These are phyloP conservation scores for Leptestheria dahalacensis DNA, from an alignment of 1,140 invertebrate genomes.

Conservation along the genomic window DNA sequence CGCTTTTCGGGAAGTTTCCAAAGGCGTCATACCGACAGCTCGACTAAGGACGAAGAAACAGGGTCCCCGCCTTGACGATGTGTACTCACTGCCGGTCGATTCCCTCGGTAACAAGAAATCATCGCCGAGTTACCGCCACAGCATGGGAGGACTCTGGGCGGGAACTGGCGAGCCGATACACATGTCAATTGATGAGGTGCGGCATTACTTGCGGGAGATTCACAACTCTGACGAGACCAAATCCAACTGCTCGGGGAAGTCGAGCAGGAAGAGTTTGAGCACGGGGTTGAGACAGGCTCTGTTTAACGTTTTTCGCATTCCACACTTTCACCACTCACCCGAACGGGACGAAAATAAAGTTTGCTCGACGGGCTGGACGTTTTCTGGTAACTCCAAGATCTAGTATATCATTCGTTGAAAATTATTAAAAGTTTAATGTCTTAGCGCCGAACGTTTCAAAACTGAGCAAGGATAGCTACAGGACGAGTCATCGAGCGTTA, in stretches of 20 bases:
- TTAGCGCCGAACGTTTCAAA: neutral
- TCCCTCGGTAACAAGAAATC: neutral
- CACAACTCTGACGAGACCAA: slow-evolving; percentile 3
- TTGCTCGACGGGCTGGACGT: slow-evolving; percentile 11
- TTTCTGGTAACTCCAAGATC: no score
- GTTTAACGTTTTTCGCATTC: slow-evolving; percentile 12
- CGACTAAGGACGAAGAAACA: neutral
- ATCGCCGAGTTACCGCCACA: neutral
- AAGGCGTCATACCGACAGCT: neutral
- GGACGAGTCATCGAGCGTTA: slow-evolving; percentile 3
- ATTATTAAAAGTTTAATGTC: no score
- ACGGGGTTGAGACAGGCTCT: slow-evolving; percentile 7
- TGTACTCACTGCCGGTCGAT: slow-evolving; percentile 6
- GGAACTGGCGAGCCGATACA: slow-evolving; percentile 50
- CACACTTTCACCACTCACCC: neutral
- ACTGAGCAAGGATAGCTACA: neutral
- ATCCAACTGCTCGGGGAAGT: neutral
- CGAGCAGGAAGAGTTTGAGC: slow-evolving; percentile 2
- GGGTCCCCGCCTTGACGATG: neutral
- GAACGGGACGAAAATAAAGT: slow-evolving; percentile 11
- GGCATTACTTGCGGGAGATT: slow-evolving; percentile 54
- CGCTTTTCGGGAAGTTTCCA: neutral
- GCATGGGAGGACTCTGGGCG: slow-evolving; percentile 20
- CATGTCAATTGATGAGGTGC: slow-evolving; percentile 69
- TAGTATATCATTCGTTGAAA: no score